phyloP scores from a whole-genome alignment of 2,797 vertebrate genomes.

The Myotis findleyi region DNA sequence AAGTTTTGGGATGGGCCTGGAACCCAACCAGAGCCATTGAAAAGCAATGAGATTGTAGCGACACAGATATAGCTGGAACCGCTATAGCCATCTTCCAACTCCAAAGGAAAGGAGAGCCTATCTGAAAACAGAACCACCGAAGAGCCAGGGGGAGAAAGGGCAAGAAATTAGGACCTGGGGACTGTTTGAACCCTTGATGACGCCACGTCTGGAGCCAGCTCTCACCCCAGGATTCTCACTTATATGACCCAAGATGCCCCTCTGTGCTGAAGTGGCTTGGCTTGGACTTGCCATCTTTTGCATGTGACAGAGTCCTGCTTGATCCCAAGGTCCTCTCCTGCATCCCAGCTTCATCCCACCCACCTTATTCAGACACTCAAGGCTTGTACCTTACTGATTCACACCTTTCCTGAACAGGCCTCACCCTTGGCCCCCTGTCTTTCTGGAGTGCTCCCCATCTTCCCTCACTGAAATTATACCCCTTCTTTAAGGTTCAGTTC shows the following conservation, averaged over 20 bases:
- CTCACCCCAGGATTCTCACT: background rate
- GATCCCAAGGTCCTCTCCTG: background rate
- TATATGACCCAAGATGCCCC: background rate
- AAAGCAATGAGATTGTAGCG: background rate
- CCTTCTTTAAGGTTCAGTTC: background rate
- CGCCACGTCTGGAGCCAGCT: background rate
- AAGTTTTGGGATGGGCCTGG: background rate
- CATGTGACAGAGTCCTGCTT: background rate
- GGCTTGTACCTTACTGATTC: too few species aligned
- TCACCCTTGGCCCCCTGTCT: background rate
- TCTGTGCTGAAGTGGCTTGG: background rate
- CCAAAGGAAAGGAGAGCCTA: background rate
- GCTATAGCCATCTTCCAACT: background rate
- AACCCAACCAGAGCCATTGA: background rate
- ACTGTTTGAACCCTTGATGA: background rate
- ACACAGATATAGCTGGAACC: background rate
- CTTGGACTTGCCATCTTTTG: background rate
- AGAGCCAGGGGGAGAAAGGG: background rate
- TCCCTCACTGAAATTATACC: background rate
- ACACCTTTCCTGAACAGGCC: background rate
- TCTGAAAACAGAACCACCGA: background rate
- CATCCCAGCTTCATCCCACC: background rate
- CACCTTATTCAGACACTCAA: background rate
- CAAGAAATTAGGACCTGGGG: background rate
- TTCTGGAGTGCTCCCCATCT: constrained; percentile 6